A percentile compares a stretch with the other conserved stretches of the same genome.
Conservation (phyloP, 2,888 invertebrate species). For the Hemithea aestivaria region DNA sequence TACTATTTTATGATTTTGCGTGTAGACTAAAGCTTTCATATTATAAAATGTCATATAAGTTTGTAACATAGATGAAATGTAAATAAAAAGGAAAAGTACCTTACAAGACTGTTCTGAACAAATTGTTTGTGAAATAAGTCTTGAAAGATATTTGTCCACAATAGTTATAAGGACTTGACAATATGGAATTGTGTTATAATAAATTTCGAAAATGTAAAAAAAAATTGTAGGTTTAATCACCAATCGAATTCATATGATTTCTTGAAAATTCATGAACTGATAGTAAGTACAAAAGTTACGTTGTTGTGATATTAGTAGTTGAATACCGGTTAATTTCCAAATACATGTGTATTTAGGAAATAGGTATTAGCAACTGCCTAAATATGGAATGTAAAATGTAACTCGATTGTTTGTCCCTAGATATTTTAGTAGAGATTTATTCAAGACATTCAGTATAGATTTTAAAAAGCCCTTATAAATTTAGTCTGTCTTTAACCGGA, state of each 20-base stretch:
- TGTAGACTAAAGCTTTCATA: constrained; percentile 9
- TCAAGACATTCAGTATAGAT: constrained; percentile 15
- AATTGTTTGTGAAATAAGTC: too few relatives aligned
- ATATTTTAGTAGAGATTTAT: constrained; percentile 17
- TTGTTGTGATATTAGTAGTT: constrained; percentile 44
- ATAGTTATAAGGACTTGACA: constrained; percentile 47
- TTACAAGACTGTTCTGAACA: too few relatives aligned
- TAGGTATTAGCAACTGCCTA: constrained; percentile 31
- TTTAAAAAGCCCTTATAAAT: too few relatives aligned
- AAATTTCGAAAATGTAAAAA: constrained; percentile 62
- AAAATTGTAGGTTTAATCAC: constrained; percentile 35
- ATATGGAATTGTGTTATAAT: constrained; percentile 65
- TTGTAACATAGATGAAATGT: constrained; percentile 19
- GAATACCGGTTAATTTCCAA: constrained; percentile 34
- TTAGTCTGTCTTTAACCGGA: too few relatives aligned
- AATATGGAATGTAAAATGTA: constrained; percentile 39
- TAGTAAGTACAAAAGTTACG: constrained; percentile 55
- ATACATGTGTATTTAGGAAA: constrained; percentile 33
- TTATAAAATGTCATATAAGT: constrained; percentile 14
- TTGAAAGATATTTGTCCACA: not conserved
- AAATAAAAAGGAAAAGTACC: constrained; percentile 13
- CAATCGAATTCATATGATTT: constrained; percentile 33
- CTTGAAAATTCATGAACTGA: constrained; percentile 30
- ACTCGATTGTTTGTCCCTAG: constrained; percentile 37
- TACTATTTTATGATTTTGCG: constrained; percentile 9